phyloP scores from a whole-genome alignment of 1,140 invertebrate genomes.

The Leptoteleia sp. region DNA sequence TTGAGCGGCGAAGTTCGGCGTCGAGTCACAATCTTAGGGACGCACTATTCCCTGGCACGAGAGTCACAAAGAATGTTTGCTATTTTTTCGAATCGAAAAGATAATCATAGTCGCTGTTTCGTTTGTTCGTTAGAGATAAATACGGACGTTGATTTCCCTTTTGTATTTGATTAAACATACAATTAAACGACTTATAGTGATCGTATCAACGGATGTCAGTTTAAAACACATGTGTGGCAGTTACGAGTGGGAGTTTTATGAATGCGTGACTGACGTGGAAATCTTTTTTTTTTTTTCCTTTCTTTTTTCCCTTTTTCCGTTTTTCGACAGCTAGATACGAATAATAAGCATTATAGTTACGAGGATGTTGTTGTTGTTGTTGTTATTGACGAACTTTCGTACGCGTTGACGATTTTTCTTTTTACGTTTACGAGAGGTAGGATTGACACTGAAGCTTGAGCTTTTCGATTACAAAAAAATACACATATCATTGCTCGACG shows the following conservation, averaged over 20 bases:
- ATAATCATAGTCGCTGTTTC: slow-evolving; percentile 12
- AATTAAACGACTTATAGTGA: slow-evolving; percentile 37
- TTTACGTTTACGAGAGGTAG: slow-evolving; percentile 51
- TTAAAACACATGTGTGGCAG: slow-evolving; percentile 22
- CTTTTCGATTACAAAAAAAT: slow-evolving; percentile 67
- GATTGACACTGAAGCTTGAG: slow-evolving; percentile 54
- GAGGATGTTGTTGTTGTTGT: slow-evolving; percentile 52
- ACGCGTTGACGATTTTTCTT: slow-evolving; percentile 42
- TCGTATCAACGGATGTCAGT: slow-evolving; percentile 14
- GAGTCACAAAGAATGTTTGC: slow-evolving; percentile 63
- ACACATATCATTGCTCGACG: slow-evolving; percentile 64
- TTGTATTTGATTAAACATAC: slow-evolving; percentile 21
- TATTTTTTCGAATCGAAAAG: slow-evolving; percentile 67
- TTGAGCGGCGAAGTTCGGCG: neutral
- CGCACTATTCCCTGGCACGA: slow-evolving; percentile 37
- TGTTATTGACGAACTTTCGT: slow-evolving; percentile 53
- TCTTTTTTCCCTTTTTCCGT: slow-evolving; percentile 12
- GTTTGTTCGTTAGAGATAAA: too few relatives aligned
- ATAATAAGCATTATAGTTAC: slow-evolving; percentile 29
- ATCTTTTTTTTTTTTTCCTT: too few relatives aligned
- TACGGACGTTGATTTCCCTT: neutral
- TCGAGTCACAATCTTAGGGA: slow-evolving; percentile 26
- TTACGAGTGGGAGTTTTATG: slow-evolving; percentile 31
- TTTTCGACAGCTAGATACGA: slow-evolving; percentile 35
- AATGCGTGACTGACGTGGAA: slow-evolving; percentile 42